A percentile compares a stretch with the other conserved stretches of the same genome.
Conservation (phyloP, 1,140 invertebrate species). For the Drosophila neocordata region DNA sequence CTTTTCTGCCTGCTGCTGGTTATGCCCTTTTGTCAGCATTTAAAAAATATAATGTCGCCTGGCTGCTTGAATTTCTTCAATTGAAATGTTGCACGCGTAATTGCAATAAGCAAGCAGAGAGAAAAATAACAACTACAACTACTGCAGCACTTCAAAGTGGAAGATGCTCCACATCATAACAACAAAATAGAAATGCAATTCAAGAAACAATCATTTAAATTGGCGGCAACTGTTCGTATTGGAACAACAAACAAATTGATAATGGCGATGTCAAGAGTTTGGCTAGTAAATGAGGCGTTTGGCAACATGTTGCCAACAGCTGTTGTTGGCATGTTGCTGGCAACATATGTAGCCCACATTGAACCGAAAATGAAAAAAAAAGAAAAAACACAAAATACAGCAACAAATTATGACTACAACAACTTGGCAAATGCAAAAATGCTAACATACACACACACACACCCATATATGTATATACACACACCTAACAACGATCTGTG, state of each 20-base stretch:
- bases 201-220: constrained; percentile 61
- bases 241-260: constrained; percentile 61
- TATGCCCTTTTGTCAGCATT: constrained; percentile 17
- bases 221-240: constrained; percentile 44
- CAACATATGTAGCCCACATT: constrained; percentile 66
- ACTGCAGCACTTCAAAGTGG: constrained; percentile 54
- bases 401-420: constrained; percentile 37
- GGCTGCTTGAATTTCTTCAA: constrained; percentile 52
- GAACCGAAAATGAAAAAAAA: constrained; percentile 28
- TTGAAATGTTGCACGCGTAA: constrained; percentile 80
- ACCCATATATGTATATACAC: constrained; percentile 22
- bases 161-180: constrained; percentile 4
- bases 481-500: constrained; percentile 21
- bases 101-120: constrained; percentile 44
- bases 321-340: constrained; percentile 42
- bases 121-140: constrained; percentile 13
- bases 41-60: constrained; percentile 45
- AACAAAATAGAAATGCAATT: constrained; percentile 64
- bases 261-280: constrained; percentile 9
- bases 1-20: not conserved
- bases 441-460: constrained; percentile 15
- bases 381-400: too few relatives aligned
- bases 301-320: constrained; percentile 70
- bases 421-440: constrained; percentile 55
- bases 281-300: constrained; percentile 51